Conservation (phyloP, 2,797 vertebrate genomes). For the Cyclopterus lumpus region DNA sequence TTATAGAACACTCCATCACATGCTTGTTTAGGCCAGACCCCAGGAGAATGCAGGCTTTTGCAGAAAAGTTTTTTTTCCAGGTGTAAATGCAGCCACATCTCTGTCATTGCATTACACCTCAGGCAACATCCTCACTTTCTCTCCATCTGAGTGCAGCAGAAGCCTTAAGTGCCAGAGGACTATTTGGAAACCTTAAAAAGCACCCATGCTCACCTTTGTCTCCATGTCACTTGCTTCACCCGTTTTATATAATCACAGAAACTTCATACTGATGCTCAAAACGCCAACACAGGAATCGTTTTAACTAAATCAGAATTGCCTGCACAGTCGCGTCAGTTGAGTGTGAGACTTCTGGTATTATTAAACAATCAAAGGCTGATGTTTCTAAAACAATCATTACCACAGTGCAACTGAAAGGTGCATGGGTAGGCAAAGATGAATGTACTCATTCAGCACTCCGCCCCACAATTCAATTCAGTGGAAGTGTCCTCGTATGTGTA, state of each 20-base stretch:
- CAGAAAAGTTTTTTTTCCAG: conserved; percentile 39
- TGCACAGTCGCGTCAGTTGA: background rate
- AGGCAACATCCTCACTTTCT: conserved; percentile 47
- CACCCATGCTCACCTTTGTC: conserved; percentile 45
- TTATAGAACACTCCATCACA: conserved; percentile 53
- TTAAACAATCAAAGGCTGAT: conserved; percentile 55
- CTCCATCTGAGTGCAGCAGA: conserved; percentile 44
- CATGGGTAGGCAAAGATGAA: conserved; percentile 60
- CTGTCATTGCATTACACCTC: conserved; percentile 52
- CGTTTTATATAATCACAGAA: conserved; percentile 45
- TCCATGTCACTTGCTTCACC: conserved; percentile 23
- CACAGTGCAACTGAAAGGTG: conserved; percentile 48
- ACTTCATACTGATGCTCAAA: conserved; percentile 19
- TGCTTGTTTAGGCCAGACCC: conserved; percentile 43
- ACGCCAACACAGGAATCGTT: conserved; percentile 12
- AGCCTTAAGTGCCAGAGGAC: conserved; percentile 54
- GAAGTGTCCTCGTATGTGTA: conserved; percentile 66
- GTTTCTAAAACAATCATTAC: conserved; percentile 55
- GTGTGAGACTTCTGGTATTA: conserved; percentile 21
- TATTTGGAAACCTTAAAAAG: conserved; percentile 65
- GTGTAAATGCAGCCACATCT: conserved; percentile 66
- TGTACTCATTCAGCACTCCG: conserved; percentile 60
- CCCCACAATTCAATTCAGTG: conserved; percentile 57
- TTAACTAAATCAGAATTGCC: conserved; percentile 16
- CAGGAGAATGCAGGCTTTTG: conserved; percentile 43